Base-by-base conservation (phyloP, 1,140 invertebrate genomes). In the Drosophila nebulosa region DNA sequence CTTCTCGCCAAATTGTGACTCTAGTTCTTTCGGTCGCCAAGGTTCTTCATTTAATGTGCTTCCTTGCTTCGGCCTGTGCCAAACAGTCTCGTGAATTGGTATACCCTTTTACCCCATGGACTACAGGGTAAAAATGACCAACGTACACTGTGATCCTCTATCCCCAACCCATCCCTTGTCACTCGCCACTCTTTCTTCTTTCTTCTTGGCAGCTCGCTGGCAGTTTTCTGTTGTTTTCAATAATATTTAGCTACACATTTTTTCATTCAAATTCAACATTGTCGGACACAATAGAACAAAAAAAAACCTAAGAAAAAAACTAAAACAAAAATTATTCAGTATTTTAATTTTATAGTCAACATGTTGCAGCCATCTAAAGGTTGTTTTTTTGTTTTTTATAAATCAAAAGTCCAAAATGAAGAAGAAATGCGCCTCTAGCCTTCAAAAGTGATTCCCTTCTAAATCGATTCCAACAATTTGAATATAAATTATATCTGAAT, bases 161-260 rank as follows among this genome's bases (percentile, higher is more conserved):
- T 46, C 22, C 62, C 30, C 30, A 6, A n/a, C 26, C 32, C 14
- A 50, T 59, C 39, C 39, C 14, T 58, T 46, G 21, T 14, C n/a
- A 18, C 24, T 50, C 18, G 36, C 10, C 21, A 32, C 53, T 6
- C 18, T 24, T 30, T 18, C 50, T 61, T 42, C 39, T 18, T 16
- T 58, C 60, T 46, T 21, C 21, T 46, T 74, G 71, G 62, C 72
- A 74, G 72, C 52, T 27, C 42, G 65, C 72, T 69, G 72, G 78
- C 65, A 50, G 52, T 66, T 64, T 67, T 78, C 74, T 81, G 69
- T 81, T 81, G 70, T 78, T 83, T 78, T 68, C 69, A 68, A 83
- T 78, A 78, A 83, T 78, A 80, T 76, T 80, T 76, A 75, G 64
- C 78, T 65, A 60, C 68, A 80, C 78, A 80, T 73, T 74, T 80